phyloP scores from a whole-genome alignment of 2,113 vertebrate species.

The Sardina pilchardus region DNA sequence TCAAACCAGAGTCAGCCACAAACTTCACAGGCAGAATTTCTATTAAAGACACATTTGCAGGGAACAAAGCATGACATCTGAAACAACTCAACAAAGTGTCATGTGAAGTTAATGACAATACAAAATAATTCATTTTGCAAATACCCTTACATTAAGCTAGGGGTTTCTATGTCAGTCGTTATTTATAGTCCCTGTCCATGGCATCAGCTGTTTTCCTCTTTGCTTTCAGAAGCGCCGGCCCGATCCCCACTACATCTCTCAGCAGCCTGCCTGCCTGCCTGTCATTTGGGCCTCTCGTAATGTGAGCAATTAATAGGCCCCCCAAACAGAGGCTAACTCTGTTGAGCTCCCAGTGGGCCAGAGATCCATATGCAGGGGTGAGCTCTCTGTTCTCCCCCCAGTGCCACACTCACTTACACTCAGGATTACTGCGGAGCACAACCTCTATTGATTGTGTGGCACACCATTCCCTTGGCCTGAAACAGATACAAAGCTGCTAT shows the following conservation, averaged over 20 bases:
- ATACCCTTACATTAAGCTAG: too few relatives aligned
- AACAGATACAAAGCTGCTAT: too few relatives aligned
- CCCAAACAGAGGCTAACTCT: not conserved
- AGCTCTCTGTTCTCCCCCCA: not conserved
- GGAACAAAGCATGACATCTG: not conserved
- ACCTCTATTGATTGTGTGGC: not conserved
- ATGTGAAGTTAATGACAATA: not conserved
- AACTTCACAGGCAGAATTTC: not conserved
- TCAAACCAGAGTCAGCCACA: not conserved
- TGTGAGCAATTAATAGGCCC: not conserved
- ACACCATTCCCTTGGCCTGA: not conserved
- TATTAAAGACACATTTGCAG: slow-evolving; percentile 1
- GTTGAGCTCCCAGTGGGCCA: not conserved
- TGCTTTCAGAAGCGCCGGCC: not conserved
- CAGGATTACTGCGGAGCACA: not conserved
- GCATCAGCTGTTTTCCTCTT: not conserved
- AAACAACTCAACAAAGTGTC: not conserved
- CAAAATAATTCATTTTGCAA: not conserved
- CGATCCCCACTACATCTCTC: too few relatives aligned
- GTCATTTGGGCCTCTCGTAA: not conserved
- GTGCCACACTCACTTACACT: not conserved
- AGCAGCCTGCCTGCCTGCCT: too few relatives aligned
- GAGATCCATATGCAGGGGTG: not conserved
- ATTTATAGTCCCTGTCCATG: not conserved
- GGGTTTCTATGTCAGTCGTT: not conserved